Conservation (phyloP, 1,140 invertebrate species). For the Platyura marginata region DNA sequence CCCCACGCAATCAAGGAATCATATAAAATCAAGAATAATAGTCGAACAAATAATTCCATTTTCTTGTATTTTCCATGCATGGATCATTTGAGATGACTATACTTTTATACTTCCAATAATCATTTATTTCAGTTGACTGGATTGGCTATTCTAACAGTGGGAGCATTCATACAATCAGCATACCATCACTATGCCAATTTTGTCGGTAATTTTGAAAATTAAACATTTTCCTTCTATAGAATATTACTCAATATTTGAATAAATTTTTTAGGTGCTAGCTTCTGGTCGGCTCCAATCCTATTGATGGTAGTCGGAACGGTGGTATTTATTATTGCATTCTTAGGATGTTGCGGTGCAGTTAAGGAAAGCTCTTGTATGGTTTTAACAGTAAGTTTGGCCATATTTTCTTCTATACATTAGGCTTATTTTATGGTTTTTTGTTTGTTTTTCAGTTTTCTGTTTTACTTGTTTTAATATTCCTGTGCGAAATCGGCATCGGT, state of each 20-base stretch:
- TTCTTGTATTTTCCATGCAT: not conserved
- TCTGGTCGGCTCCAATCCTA: slow-evolving; percentile 54
- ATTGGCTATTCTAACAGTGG: slow-evolving; percentile 51
- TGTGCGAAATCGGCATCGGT: slow-evolving; percentile 66
- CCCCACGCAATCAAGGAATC: no score
- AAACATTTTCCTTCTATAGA: not conserved
- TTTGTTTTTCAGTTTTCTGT: slow-evolving; percentile 52
- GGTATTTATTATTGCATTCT: slow-evolving; percentile 68
- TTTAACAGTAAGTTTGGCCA: slow-evolving; percentile 47
- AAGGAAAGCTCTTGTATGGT: slow-evolving; percentile 80
- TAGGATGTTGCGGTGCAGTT: slow-evolving; percentile 74
- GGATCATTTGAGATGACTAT: not conserved
- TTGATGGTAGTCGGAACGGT: slow-evolving; percentile 69
- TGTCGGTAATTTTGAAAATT: slow-evolving; percentile 32
- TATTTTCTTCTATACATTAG: not conserved
- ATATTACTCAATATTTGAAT: not conserved
- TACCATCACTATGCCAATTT: slow-evolving; percentile 50
- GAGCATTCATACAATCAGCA: slow-evolving; percentile 41
- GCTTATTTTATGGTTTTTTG: not conserved
- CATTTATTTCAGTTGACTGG: slow-evolving; percentile 52
- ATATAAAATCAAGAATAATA: not conserved
- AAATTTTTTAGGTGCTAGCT: slow-evolving; percentile 22
- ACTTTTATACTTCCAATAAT: not conserved
- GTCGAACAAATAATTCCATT: not conserved
- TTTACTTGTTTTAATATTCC: slow-evolving; percentile 61